Conservation (phyloP, 2,113 vertebrate genomes). For the Trogon surrucura region DNA sequence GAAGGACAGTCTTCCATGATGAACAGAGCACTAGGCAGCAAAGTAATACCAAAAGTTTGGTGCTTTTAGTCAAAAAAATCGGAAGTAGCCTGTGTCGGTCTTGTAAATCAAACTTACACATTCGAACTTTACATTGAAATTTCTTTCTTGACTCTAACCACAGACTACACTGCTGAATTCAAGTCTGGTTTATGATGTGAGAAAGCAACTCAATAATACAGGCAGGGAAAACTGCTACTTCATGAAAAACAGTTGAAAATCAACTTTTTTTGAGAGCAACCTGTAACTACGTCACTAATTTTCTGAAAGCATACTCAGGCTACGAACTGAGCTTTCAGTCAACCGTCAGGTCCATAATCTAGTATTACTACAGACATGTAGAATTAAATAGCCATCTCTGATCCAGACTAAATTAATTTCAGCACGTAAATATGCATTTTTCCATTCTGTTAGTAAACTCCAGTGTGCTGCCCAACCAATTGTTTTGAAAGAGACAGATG, state of each 20-base stretch:
- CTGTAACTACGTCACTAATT: not conserved
- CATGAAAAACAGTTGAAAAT: not conserved
- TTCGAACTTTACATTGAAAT: not conserved
- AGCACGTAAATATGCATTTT: not conserved
- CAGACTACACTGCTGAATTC: not conserved
- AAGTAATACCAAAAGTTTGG: not conserved
- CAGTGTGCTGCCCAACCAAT: not conserved
- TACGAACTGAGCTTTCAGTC: not conserved
- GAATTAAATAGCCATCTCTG: slow-evolving; percentile 20
- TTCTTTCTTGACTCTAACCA: not conserved
- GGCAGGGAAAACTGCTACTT: not conserved
- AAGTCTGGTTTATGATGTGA: not conserved
- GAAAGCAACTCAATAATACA: not conserved
- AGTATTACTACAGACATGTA: not conserved
- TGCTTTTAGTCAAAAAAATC: not conserved
- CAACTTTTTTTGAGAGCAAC: not conserved
- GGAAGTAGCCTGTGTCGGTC: not conserved
- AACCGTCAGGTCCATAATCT: not conserved
- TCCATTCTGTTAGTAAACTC: not conserved
- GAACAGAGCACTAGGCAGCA: not conserved
- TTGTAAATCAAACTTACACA: not conserved
- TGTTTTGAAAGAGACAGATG: not conserved
- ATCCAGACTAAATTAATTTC: slow-evolving; percentile 21
- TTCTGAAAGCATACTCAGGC: not conserved
- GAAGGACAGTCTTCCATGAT: not conserved